phyloP scores from a whole-genome alignment of 2,797 vertebrate species.

The Selene dorsalis region DNA sequence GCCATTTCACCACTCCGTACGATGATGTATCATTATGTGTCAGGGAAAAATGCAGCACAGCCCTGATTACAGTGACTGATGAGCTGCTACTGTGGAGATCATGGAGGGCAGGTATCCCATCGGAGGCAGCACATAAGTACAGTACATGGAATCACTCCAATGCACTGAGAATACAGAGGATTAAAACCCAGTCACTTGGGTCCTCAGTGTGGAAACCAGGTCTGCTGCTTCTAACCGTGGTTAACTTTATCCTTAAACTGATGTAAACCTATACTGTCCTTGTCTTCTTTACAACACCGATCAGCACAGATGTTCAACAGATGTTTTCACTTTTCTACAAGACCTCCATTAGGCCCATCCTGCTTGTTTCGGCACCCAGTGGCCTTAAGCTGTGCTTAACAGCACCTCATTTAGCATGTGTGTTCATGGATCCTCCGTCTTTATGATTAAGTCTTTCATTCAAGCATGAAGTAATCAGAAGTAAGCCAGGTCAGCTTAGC shows the following conservation, averaged over 20 bases:
- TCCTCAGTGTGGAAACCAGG: not conserved
- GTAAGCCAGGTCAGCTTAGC: slow-evolving; percentile 55
- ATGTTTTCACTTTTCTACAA: slow-evolving; percentile 48
- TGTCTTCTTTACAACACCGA: slow-evolving; percentile 7
- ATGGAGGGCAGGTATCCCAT: not conserved
- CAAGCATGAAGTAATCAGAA: slow-evolving; percentile 61
- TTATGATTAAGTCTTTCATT: slow-evolving; percentile 57
- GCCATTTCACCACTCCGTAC: not conserved
- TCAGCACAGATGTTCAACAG: slow-evolving; percentile 14
- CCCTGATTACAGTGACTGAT: slow-evolving; percentile 28
- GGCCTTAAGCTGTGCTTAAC: slow-evolving; percentile 30
- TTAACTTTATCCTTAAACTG: not conserved
- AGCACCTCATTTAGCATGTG: slow-evolving; percentile 35
- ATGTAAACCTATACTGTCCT: slow-evolving; percentile 6
- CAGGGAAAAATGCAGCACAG: slow-evolving; percentile 23
- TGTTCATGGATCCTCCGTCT: slow-evolving; percentile 32
- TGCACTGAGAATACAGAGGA: not conserved
- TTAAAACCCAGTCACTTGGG: not conserved
- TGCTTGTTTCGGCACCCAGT: not conserved
- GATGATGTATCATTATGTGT: slow-evolving; percentile 19
- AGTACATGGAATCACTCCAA: not conserved
- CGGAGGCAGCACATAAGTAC: not conserved
- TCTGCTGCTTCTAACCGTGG: not conserved
- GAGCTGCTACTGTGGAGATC: slow-evolving; percentile 18
- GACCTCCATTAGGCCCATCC: slow-evolving; percentile 26